Conservation (phyloP, 2,888 invertebrate species). For the Aspidapion aeneum region DNA sequence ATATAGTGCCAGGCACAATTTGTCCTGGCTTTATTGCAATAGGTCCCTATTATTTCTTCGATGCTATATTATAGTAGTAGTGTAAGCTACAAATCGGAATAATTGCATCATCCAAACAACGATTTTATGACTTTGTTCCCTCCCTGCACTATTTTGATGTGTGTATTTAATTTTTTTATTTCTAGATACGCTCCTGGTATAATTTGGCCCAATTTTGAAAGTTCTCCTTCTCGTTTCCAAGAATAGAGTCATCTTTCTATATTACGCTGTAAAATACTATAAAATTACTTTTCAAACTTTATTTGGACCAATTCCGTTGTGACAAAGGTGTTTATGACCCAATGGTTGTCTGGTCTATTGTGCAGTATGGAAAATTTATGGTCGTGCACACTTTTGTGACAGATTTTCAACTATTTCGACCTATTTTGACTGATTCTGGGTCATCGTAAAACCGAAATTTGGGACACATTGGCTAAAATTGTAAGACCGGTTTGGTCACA, state of each 20-base stretch:
- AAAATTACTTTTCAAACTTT: slow-evolving; percentile 34
- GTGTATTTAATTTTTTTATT: too few species aligned
- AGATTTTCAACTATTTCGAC: slow-evolving; percentile 32
- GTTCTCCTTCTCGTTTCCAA: not conserved
- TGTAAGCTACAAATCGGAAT: too few species aligned
- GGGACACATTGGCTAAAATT: slow-evolving; percentile 34
- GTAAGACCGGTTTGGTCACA: slow-evolving; percentile 32
- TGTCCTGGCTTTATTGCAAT: too few species aligned
- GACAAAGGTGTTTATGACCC: slow-evolving; percentile 29
- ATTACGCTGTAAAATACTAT: slow-evolving; percentile 36
- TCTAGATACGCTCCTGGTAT: slow-evolving; percentile 11
- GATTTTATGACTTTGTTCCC: too few species aligned
- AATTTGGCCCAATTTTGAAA: slow-evolving; percentile 15
- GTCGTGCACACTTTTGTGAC: slow-evolving; percentile 33
- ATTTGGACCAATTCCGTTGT: slow-evolving; percentile 25
- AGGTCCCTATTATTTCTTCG: too few species aligned
- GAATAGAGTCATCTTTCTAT: not conserved
- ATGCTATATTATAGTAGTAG: too few species aligned
- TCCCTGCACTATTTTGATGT: too few species aligned
- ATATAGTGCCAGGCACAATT: too few species aligned
- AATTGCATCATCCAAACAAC: too few species aligned
- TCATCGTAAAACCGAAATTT: slow-evolving; percentile 41
- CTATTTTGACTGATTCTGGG: slow-evolving; percentile 33
- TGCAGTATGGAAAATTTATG: slow-evolving; percentile 28
- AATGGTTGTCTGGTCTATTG: slow-evolving; percentile 17